Percentiles rank a stretch among this genome's conserved stretches.
Conservation (phyloP, 2,113 vertebrate species). For the Channa maculata region DNA sequence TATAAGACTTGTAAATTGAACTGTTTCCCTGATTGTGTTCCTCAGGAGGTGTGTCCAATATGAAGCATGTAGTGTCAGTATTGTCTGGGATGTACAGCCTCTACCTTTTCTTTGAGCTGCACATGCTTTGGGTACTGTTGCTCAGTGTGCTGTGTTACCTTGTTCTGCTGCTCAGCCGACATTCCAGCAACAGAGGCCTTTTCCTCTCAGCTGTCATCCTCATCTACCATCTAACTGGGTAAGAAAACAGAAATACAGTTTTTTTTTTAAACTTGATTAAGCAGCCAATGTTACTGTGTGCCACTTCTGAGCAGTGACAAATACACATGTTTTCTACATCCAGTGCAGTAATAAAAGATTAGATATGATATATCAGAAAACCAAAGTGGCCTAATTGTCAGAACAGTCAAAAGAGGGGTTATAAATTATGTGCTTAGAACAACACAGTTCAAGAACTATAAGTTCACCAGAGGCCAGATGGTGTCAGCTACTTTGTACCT, state of each 20-base stretch:
- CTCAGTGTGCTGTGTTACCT: slow-evolving; percentile 90
- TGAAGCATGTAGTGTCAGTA: slow-evolving; percentile 88
- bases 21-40: slow-evolving; percentile 1
- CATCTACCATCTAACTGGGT: slow-evolving; percentile 91
- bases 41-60: slow-evolving; percentile 79
- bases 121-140: slow-evolving; percentile 91
- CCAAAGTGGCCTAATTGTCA: no score
- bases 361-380: no score
- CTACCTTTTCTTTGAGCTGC: slow-evolving; percentile 89
- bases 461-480: no score
- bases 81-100: slow-evolving; percentile 85
- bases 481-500: no score
- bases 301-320: no score
- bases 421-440: no score
- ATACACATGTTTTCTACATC: no score
- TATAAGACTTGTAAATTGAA: not conserved
- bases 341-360: no score
- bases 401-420: no score
- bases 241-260: slow-evolving; percentile 33
- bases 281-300: no score
- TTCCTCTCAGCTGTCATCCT: slow-evolving; percentile 89
- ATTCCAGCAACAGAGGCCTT: slow-evolving; percentile 84
- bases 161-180: slow-evolving; percentile 85
- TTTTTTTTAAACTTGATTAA: no score
- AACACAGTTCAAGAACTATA: no score